These are phyloP conservation scores for Mylabris sibirica DNA, from an alignment of 2,888 invertebrate genomes.

Conservation along the genomic window DNA sequence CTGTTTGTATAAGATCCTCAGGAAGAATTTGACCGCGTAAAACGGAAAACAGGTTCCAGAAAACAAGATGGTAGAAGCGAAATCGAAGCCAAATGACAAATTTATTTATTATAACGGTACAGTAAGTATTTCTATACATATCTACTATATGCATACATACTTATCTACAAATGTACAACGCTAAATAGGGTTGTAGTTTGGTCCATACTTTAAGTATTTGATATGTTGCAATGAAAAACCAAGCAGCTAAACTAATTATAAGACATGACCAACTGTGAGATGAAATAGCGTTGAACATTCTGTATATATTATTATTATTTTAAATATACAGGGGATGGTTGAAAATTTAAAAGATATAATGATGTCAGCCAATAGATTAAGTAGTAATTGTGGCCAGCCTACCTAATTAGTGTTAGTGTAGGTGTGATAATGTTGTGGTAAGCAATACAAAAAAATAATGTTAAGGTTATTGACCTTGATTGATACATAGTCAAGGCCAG, in stretches of 20 bases:
- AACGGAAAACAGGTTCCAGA: slow-evolving; percentile 22
- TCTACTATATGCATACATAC: neutral
- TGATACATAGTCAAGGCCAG: slow-evolving; percentile 52
- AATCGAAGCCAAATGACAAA: slow-evolving; percentile 24
- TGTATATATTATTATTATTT: neutral
- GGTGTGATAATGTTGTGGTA: slow-evolving; percentile 43
- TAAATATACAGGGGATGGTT: neutral
- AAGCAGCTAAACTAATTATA: too few relatives aligned
- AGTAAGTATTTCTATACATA: neutral
- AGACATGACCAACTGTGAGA: too few relatives aligned
- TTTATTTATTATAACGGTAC: slow-evolving; percentile 30
- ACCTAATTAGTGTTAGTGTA: slow-evolving; percentile 34
- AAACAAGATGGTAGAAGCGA: slow-evolving; percentile 22
- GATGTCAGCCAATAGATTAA: neutral
- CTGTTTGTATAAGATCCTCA: slow-evolving; percentile 19
- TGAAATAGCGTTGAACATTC: too few relatives aligned
- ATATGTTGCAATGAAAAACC: too few relatives aligned
- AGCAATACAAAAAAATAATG: slow-evolving; percentile 46
- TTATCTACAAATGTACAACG: too few relatives aligned
- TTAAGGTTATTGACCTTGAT: slow-evolving; percentile 55
- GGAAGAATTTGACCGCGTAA: slow-evolving; percentile 23
- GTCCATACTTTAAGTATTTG: too few relatives aligned
- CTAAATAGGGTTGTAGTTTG: too few relatives aligned
- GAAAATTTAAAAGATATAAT: neutral
- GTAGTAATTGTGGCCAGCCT: slow-evolving; percentile 13